phyloP scores from a whole-genome alignment of 2,113 vertebrate genomes.

The Eulemur macaco region DNA sequence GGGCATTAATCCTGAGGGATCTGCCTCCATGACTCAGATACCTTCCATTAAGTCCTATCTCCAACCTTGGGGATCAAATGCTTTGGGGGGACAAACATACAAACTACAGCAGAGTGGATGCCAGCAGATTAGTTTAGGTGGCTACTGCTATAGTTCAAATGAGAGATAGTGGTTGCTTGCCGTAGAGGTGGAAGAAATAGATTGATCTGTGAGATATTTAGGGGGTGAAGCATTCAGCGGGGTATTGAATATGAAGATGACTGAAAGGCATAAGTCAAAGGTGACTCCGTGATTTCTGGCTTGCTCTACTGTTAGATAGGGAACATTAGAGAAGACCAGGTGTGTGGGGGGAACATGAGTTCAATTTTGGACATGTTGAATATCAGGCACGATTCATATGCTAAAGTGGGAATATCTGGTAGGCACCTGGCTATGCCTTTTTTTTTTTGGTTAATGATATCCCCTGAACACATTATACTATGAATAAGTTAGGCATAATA shows the following conservation, averaged over 20 bases:
- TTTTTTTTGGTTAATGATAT: not conserved
- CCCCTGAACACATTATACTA: not conserved
- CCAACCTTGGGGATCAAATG: too few species aligned
- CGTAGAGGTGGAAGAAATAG: not conserved
- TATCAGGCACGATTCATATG: not conserved
- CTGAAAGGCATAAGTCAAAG: not conserved
- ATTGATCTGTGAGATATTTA: not conserved
- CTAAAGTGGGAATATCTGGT: not conserved
- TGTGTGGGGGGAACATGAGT: not conserved
- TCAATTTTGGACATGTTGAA: not conserved
- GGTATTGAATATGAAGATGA: not conserved
- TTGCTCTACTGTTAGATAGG: not conserved
- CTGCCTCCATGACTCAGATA: too few species aligned
- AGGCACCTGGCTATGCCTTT: not conserved
- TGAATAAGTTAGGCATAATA: slow-evolving; percentile 38
- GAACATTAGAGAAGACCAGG: not conserved
- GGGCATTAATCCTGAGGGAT: too few species aligned
- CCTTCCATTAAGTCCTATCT: too few species aligned
- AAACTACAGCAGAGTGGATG: too few species aligned
- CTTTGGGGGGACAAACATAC: too few species aligned
- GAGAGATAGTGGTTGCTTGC: not conserved
- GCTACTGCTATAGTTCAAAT: not conserved
- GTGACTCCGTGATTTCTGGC: not conserved
- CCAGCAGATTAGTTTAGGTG: not conserved
- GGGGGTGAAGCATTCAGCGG: not conserved